Percentiles rank a stretch among this genome's conserved stretches.
These are phyloP conservation scores for Dunckerocampus dactyliophorus DNA, from an alignment of 2,113 vertebrate species.

Conservation along the genomic window DNA sequence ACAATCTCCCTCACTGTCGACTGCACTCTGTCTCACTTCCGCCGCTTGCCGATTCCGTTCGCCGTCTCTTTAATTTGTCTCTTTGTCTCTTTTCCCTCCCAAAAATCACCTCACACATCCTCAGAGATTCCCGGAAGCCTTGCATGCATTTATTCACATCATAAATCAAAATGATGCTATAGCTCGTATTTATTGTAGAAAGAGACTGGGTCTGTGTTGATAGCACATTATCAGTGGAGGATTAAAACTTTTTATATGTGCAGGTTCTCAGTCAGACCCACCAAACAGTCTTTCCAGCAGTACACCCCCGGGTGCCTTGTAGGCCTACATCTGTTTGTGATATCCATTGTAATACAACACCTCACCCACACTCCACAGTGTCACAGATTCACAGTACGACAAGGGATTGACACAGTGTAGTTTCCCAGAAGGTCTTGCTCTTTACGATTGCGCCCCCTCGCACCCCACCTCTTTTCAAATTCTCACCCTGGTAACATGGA, in stretches of 20 bases:
- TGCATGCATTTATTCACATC: slow-evolving; percentile 30
- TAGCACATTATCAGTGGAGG: slow-evolving; percentile 44
- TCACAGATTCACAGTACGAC: slow-evolving; percentile 54
- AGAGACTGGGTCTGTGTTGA: slow-evolving; percentile 33
- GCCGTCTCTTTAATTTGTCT: slow-evolving; percentile 52
- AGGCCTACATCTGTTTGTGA: slow-evolving; percentile 66
- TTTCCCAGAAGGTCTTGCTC: slow-evolving; percentile 63
- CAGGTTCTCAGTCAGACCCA: slow-evolving; percentile 42
- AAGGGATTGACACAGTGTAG: slow-evolving; percentile 50
- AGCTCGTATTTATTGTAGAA: slow-evolving; percentile 48
- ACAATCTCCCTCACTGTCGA: slow-evolving; percentile 66
- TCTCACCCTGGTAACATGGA: slow-evolving; percentile 64
- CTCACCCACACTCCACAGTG: slow-evolving; percentile 54
- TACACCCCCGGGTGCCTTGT: slow-evolving; percentile 40
- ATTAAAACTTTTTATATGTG: slow-evolving; percentile 48
- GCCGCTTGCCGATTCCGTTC: slow-evolving; percentile 50
- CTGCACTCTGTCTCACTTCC: slow-evolving; percentile 63
- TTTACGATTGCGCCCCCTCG: slow-evolving; percentile 31
- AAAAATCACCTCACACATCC: slow-evolving; percentile 19
- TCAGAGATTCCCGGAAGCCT: slow-evolving; percentile 36
- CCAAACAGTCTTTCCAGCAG: slow-evolving; percentile 40
- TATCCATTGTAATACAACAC: slow-evolving; percentile 58
- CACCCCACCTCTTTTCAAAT: slow-evolving; percentile 42
- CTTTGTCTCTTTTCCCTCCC: slow-evolving; percentile 47
- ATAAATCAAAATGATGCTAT: slow-evolving; percentile 66